Base-by-base conservation (phyloP, 2,888 invertebrate genomes). In the Acleris emargana region DNA sequence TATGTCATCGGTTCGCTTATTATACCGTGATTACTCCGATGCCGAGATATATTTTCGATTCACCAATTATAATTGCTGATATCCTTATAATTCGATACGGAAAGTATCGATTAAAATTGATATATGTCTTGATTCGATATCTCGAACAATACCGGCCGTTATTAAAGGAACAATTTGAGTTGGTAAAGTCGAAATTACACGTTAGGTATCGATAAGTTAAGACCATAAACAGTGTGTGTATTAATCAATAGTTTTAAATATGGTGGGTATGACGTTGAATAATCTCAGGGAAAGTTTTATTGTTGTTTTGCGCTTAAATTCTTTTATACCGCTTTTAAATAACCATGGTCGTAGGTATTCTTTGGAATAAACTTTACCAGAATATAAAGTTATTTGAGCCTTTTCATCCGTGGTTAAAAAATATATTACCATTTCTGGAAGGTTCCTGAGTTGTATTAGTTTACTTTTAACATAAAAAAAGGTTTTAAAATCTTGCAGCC, bases 121-220 rank as follows among this genome's bases (percentile, higher is more conserved):
- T 61, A 32, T 25, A 66, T 66, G 66, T 61, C 66, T 66, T 66
- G 60, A 66, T 66, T 55, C 51, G 20, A 49, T 66, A 61, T 66
- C 58, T 54, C 25, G 60, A 42, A 66, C 57, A 66, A 60, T 66
- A 42, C 49, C 54, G 51, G 25, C 18, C 18, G 18, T 5, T 9
- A 42, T 49, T 38, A 38, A 13, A 38, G 38, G 38, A 38, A 38
- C 38, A 45, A 47, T 58, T 58, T 52, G 45, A 57, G 43, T 28
- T 45, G 22, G n/a, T 32, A 52, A 4, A 53, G 32, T 20, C 3
- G 18, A 58, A 63, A 63, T 58, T 58, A 58, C 17, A 63, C 18
- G 63, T 47, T 63, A 57, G 28, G 57, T 58, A 22, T 13, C 20
- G 17, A 22, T 25, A 17, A 18, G 61, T 5, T n/a, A 32, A 25